Base-by-base conservation (phyloP, 2,888 invertebrate species). In the Ichneumoninae sp. region DNA sequence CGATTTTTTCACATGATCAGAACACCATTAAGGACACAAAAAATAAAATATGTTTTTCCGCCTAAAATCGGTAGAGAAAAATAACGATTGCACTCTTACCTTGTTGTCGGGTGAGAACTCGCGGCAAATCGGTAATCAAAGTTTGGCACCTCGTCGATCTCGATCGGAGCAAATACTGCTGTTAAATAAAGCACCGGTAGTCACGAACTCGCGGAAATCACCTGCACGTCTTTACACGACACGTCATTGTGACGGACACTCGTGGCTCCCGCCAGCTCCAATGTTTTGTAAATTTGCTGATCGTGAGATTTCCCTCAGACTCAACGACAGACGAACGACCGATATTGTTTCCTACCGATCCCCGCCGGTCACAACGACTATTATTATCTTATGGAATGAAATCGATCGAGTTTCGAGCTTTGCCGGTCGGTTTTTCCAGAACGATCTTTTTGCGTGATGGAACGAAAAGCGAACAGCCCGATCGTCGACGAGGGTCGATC, bases 181-280 rank as follows among this genome's bases (percentile, higher is more conserved):
- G 13, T 30, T n/a, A 26, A 50, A 26, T 70, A 60, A 72, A 50
- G 36, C 78, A 62, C 52, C 40, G 52, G n/a, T 50, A 40, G 10
- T 75, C 76, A 71, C 52, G 26, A 80, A 79, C 71, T 66, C 44
- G 72, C 44, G 68, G 69, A 22, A 60, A 84, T 86, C 86, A 85
- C 80, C 86, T 85, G 78, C 82, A 86, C 82, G 80, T 86, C 66
- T 80, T 83, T 71, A 57, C 85, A 84, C 86, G 77, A 76, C 75
- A 62, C 82, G 68, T 57, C 86, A 86, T 85, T 47, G 30, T 75
- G 60, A 84, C 80, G 4, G 60, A 68, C 83, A 80, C 82, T 77
- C 78, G 66, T 50, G 50, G 13, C 16, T 47, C 7, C 36, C 66
- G 52, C 74, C 33, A 72, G 65, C 26, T 77, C 13, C 6, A 26